Evolutionary conservation across 2,888 invertebrate genomes (phyloP), one percentile per base, ranked within the genome.

Genomic region (Onthophagus sagittarius): DNA sequence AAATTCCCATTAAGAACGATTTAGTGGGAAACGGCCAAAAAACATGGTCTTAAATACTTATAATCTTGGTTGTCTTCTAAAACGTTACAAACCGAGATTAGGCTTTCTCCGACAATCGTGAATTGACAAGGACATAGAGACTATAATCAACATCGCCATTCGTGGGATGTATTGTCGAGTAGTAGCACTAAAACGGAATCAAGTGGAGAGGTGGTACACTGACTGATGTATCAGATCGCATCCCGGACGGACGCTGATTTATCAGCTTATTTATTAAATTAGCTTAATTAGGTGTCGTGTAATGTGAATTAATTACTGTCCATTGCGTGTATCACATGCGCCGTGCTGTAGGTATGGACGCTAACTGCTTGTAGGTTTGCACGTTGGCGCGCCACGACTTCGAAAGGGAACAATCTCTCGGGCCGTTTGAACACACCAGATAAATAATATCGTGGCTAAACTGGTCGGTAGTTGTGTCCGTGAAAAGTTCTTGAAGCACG

Each of bases 281-380:
- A 79, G 80, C 79, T 82, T 82, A 82, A 82, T 82, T 82, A 81
- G 82, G 79, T 81, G 80, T 80, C 81, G 79, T 82, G 82, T 82
- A 82, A 81, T 80, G 81, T 79, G 81, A 82, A 81, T 82, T 82
- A 82, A 82, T 82, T 82, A 81, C 80, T 79, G 81, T 80, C 79
- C 79, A 80, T 82, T 80, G 82, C 82, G 81, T 81, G 82, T 81
- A 79, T 80, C 80, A 79, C 79, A 79, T 77, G 77, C 79, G 78
- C 79, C 78, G 75, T 79, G 79, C 79, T 80, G 80, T 79, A 79
- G 79, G 79, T 80, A 78, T 77, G 76, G 79, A 79, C 79, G 79
- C 79, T 78, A 79, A 80, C 79, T 77, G 77, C 79, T 79, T 79
- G 79, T 80, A 78, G 77, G 31, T 76, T 77, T 77, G 77, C 77